Percentiles rank a stretch among this genome's conserved stretches.
These are phyloP conservation scores for Triplophysa bombifrons DNA, from an alignment of 2,797 vertebrate species.

Conservation along the genomic window DNA sequence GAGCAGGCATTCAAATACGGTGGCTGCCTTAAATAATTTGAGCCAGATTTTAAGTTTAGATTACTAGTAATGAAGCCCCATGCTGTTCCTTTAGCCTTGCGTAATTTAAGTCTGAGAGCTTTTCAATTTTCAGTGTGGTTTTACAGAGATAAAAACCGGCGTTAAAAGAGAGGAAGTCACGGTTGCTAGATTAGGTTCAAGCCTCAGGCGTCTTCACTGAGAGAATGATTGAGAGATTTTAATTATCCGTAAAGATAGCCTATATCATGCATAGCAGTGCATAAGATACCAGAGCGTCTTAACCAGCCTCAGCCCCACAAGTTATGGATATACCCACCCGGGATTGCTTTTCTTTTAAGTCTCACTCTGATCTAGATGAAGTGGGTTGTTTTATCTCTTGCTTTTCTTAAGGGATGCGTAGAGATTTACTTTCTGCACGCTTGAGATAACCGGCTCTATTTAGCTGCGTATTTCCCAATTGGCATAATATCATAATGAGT, in stretches of 20 bases:
- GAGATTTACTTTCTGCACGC: constrained; percentile 14
- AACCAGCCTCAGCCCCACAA: constrained; percentile 1
- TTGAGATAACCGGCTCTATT: constrained; percentile 20
- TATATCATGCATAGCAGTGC: not conserved
- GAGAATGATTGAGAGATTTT: constrained; percentile 38
- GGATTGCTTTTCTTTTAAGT: not conserved
- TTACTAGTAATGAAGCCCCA: constrained; percentile 8
- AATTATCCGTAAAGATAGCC: constrained; percentile 38
- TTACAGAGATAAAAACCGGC: constrained; percentile 14
- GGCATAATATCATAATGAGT: constrained; percentile 5
- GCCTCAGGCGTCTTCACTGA: constrained; percentile 27
- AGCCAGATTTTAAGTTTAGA: constrained; percentile 5
- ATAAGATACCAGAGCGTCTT: constrained; percentile 22
- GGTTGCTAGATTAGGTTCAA: constrained; percentile 29
- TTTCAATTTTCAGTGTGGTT: constrained; percentile 4
- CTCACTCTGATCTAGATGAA: constrained; percentile 36
- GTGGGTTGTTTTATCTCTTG: constrained; percentile 39
- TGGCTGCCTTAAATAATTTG: constrained; percentile 6
- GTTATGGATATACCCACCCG: not conserved
- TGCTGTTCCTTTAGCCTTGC: not conserved
- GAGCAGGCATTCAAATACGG: not conserved
- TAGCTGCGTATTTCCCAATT: constrained; percentile 15
- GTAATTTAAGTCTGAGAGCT: constrained; percentile 9
- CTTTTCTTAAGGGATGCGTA: constrained; percentile 10
- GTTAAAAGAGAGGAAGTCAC: constrained; percentile 1